phyloP scores from a whole-genome alignment of 2,113 vertebrate species.

The Oceanodroma tethys region DNA sequence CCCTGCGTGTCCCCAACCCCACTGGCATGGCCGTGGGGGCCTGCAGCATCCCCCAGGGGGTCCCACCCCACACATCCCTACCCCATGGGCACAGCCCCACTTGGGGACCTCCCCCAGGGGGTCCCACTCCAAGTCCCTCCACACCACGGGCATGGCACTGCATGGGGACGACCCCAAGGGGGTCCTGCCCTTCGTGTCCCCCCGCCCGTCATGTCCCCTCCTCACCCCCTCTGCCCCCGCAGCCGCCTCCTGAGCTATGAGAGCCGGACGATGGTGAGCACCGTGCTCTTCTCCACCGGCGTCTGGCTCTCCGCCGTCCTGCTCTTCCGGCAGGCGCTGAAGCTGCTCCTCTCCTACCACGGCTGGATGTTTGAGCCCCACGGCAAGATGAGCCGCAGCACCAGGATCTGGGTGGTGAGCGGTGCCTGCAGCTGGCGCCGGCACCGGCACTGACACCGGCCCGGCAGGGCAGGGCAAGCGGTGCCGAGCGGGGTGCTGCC shows the following conservation, averaged over 20 bases:
- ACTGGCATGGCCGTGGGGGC: not conserved
- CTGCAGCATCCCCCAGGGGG: not conserved
- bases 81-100: not conserved
- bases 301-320: slow-evolving; percentile 86
- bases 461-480: not conserved
- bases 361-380: slow-evolving; percentile 96
- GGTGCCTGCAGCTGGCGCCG: not conserved
- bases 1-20: not conserved
- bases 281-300: slow-evolving; percentile 85
- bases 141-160: rapidly evolving
- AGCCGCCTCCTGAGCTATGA: not conserved
- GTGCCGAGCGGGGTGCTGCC: not conserved
- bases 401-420: slow-evolving; percentile 88
- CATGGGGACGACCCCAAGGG: rapidly evolving
- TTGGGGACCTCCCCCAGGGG: not conserved
- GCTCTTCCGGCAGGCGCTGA: slow-evolving; percentile 83
- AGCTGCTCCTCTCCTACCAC: slow-evolving; percentile 89
- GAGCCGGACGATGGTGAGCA: slow-evolving; percentile 74
- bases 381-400: slow-evolving; percentile 79
- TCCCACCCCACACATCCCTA: not conserved
- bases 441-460: not conserved
- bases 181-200: too few species aligned
- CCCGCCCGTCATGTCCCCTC: not conserved
- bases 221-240: not conserved
- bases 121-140: not conserved